Conservation (phyloP, 2,888 invertebrate genomes). For the Sphaeridia pumilis region DNA sequence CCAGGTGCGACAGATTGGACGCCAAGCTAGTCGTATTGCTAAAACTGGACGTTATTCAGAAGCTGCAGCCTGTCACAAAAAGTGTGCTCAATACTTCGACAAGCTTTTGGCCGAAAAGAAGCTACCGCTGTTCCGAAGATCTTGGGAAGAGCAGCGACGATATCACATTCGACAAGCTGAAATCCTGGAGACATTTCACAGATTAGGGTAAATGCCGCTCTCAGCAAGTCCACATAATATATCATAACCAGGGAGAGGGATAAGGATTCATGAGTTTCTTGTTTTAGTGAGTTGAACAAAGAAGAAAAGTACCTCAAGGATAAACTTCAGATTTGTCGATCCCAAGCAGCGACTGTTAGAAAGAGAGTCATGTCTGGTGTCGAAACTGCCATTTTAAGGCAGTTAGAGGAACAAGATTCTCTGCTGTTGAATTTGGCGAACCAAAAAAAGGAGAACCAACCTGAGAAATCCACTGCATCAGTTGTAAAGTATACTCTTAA, state of each 20-base stretch:
- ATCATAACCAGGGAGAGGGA: neutral
- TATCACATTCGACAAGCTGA: slow-evolving; percentile 33
- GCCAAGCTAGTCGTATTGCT: slow-evolving; percentile 25
- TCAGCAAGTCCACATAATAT: no score
- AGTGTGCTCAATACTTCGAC: slow-evolving; percentile 25
- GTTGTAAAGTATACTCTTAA: slow-evolving; percentile 5
- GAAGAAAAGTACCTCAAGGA: neutral
- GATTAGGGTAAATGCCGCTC: neutral
- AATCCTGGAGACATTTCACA: neutral
- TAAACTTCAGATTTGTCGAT: neutral
- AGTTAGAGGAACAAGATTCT: slow-evolving; percentile 33
- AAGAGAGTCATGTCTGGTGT: neutral
- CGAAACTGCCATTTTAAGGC: slow-evolving; percentile 14
- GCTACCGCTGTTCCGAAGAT: slow-evolving; percentile 24
- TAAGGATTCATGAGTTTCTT: neutral
- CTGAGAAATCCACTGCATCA: neutral
- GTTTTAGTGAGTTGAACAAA: neutral
- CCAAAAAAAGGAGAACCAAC: neutral
- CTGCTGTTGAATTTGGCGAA: slow-evolving; percentile 25
- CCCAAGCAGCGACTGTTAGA: neutral
- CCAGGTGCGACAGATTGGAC: slow-evolving; percentile 32
- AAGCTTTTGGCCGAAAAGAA: slow-evolving; percentile 19
- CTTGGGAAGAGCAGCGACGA: slow-evolving; percentile 25
- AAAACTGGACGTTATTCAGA: slow-evolving; percentile 25
- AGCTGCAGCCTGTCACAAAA: slow-evolving; percentile 16